Conservation (phyloP, 2,888 invertebrate species). For the Nematopogon swammerdamellus region DNA sequence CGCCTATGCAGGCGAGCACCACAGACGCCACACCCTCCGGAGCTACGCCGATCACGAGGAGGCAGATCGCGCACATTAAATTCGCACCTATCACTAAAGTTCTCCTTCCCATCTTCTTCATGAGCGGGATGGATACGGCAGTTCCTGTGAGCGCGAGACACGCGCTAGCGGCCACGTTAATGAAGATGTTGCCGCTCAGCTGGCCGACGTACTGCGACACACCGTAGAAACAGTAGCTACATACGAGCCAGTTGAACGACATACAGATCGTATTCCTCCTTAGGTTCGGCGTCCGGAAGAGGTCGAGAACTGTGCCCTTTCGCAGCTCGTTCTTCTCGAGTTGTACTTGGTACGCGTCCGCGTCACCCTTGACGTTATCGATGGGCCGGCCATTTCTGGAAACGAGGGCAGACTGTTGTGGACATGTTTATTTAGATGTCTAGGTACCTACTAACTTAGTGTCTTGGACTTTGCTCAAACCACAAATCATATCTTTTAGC, state of each 20-base stretch:
- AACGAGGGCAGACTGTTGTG: no score
- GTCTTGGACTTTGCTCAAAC: not conserved
- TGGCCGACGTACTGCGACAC: conserved; percentile 80
- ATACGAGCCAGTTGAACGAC: conserved; percentile 75
- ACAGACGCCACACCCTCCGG: conserved; percentile 42
- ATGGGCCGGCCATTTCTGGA: conserved; percentile 48
- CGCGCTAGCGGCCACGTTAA: conserved; percentile 78
- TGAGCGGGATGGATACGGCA: conserved; percentile 58
- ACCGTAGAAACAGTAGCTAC: conserved; percentile 75
- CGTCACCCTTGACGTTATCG: conserved; percentile 33
- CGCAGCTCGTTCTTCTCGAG: conserved; percentile 27
- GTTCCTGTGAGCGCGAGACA: conserved; percentile 59
- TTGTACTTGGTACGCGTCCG: conserved; percentile 31
- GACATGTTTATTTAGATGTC: no score
- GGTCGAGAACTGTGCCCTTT: conserved; percentile 59
- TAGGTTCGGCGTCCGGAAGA: conserved; percentile 70
- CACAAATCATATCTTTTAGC: no score
- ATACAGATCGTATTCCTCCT: conserved; percentile 68
- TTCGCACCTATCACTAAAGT: conserved; percentile 64
- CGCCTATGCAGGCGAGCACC: conserved; percentile 66
- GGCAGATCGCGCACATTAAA: conserved; percentile 55
- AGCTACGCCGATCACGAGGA: conserved; percentile 58
- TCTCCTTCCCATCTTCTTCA: conserved; percentile 65
- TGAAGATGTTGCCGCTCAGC: conserved; percentile 73
- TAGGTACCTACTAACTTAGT: no score